A percentile compares a stretch with the other conserved stretches of the same genome.
Evolutionary conservation across 2,797 vertebrate species (phyloP).

Genomic region (Adelosebastes latens): DNA sequence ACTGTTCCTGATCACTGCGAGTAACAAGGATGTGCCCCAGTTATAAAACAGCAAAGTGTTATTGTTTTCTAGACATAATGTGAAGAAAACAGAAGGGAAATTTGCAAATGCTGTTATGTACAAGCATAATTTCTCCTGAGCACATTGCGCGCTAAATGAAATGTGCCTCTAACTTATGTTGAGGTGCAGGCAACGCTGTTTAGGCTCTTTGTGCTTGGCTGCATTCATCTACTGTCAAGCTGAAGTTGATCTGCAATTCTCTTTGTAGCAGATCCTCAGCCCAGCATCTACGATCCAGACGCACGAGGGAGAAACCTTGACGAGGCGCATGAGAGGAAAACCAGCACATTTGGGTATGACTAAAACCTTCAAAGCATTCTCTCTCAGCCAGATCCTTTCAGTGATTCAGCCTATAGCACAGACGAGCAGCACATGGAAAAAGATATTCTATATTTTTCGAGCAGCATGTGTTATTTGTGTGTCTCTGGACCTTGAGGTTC

Average conservation of each 20-base stretch:
- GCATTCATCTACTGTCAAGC: constrained; percentile 75
- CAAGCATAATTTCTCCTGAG: constrained; percentile 21
- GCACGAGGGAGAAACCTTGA: constrained; percentile 75
- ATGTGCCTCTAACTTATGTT: constrained; percentile 43
- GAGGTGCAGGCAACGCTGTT: constrained; percentile 59
- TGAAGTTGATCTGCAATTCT: constrained; percentile 80
- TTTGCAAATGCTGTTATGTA: constrained; percentile 13
- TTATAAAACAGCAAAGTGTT: constrained; percentile 12
- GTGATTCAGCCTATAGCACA: constrained; percentile 50
- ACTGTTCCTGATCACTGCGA: constrained; percentile 16
- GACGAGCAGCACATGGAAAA: constrained; percentile 56
- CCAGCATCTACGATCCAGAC: constrained; percentile 68
- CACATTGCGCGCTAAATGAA: constrained; percentile 35
- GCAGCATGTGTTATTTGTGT: constrained; percentile 68
- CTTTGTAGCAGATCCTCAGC: constrained; percentile 77
- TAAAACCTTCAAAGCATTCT: constrained; percentile 80
- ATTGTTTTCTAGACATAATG: not conserved
- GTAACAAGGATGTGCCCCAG: constrained; percentile 3
- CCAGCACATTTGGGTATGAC: constrained; percentile 75
- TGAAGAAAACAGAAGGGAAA: constrained; percentile 9
- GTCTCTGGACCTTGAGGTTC: constrained; percentile 62
- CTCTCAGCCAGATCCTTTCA: constrained; percentile 54
- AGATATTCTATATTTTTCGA: constrained; percentile 57
- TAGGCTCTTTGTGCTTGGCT: constrained; percentile 72
- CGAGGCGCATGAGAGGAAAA: constrained; percentile 73